Evolutionary conservation across 37 sponge, comb jelly and placozoan genomes (phyloP).

Genomic region (Beroe ovata): DNA sequence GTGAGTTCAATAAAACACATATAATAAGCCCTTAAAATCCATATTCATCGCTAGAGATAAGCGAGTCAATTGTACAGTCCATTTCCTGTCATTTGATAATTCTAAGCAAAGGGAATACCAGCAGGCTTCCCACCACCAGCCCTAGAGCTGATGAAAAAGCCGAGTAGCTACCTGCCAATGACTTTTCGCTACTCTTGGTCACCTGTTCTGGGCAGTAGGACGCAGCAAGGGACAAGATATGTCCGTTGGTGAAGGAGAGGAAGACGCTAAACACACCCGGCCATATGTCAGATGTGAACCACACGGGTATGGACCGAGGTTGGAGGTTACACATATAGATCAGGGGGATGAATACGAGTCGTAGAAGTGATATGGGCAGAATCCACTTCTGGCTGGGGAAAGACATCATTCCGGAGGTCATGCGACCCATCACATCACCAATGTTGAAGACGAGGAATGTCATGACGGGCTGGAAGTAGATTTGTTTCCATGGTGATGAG

Average conservation of each 20-base stretch:
- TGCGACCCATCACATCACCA: conserved; percentile 49
- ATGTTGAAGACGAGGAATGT: conserved; percentile 54
- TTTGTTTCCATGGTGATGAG: not conserved
- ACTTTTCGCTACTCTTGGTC: not conserved
- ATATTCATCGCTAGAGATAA: too few species aligned
- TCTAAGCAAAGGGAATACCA: conserved; percentile 34
- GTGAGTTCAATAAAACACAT: too few species aligned
- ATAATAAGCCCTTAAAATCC: too few species aligned
- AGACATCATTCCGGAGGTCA: not conserved
- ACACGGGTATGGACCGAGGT: conserved; percentile 8
- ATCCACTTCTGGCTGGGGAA: not conserved
- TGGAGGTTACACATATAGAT: conserved; percentile 63
- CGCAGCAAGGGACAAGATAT: conserved; percentile 11
- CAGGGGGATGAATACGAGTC: conserved; percentile 52
- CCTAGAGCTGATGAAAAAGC: conserved; percentile 29
- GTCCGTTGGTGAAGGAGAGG: conserved; percentile 58
- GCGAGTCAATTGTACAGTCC: too few species aligned
- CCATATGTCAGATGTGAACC: conserved; percentile 50
- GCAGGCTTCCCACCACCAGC: conserved; percentile 33
- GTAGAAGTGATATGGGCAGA: not conserved
- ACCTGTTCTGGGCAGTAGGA: conserved; percentile 30
- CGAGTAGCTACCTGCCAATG: conserved; percentile 9
- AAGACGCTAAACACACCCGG: conserved; percentile 50
- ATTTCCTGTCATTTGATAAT: conserved; percentile 6
- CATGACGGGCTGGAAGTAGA: conserved; percentile 62